Percentiles rank a stretch among this genome's conserved stretches.
Evolutionary conservation across 2,113 vertebrate genomes (phyloP).

Genomic region (Theristicus caerulescens): DNA sequence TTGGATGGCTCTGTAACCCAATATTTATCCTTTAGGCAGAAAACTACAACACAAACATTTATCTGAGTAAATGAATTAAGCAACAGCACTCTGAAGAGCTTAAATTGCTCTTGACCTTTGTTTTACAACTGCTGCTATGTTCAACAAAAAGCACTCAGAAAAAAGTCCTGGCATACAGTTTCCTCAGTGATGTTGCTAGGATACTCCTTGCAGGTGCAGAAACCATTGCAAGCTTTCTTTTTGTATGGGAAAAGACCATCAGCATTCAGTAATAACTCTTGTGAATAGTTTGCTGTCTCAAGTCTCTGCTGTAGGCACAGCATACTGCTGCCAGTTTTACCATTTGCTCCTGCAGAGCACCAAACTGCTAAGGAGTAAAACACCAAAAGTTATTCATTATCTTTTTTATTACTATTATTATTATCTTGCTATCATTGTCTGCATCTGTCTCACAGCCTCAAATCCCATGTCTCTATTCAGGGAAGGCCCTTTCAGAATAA

Average conservation of each 20-base stretch:
- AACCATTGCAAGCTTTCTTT: constrained; percentile 28
- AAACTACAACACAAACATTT: not conserved
- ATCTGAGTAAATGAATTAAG: not conserved
- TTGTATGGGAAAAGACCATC: not conserved
- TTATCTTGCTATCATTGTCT: not conserved
- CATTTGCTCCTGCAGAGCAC: not conserved
- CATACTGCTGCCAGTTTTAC: not conserved
- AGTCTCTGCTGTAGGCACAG: not conserved
- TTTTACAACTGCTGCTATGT: constrained; percentile 36
- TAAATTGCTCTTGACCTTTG: constrained; percentile 57
- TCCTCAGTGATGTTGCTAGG: constrained; percentile 52
- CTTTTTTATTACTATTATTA: not conserved
- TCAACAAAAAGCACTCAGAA: constrained; percentile 45
- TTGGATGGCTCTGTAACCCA: not conserved
- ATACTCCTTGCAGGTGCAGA: constrained; percentile 54
- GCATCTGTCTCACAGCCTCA: not conserved
- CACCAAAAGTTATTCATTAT: not conserved
- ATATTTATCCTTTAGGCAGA: not conserved
- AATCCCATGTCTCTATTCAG: not conserved
- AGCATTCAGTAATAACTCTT: not conserved
- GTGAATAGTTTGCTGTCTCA: not conserved
- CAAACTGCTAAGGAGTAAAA: not conserved
- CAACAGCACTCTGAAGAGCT: not conserved
- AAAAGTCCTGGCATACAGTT: constrained; percentile 10
- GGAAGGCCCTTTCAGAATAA: not conserved